Evolutionary conservation across 2,888 invertebrate genomes (phyloP), one percentile per base, ranked within the genome.

Genomic region (Pyrrhia umbra): DNA sequence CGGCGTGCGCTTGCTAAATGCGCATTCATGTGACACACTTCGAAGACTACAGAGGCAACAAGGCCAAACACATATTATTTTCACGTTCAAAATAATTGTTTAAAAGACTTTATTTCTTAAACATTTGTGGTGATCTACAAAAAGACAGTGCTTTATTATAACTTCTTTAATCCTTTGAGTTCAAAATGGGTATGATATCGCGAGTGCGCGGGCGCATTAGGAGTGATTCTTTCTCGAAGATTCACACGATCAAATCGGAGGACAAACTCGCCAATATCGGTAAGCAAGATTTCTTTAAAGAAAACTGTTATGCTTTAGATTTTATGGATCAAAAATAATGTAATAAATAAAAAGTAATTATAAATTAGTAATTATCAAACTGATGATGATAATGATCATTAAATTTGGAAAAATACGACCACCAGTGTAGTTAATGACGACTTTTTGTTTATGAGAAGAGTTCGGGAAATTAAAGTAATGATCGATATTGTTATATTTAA

Each of bases 211-310:
- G 96, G n/a, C 94, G 97, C 62, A 94, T 96, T 49, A 95, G 96
- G 80, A 95, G 96, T 85, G 95, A 96, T 85, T 96, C 96, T 39
- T 93, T 96, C 87, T 95, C 96, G 83, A 96, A 96, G 88, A 88
- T 96, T 85, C 96, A 96, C 75, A 94, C 95, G 16, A 93, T 96
- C 67, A 94, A 96, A 77, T 95, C 96, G 30, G 96, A 96, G 79
- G 96, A 97, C 81, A 96, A 96, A 92, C 96, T 96, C 61, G 96
- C 96, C 6, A 96, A 97, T 88, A 96, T 96, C 75, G 96, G 96
- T 96, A 88, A 85, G 94, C 90, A 68, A 49, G 55, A 13, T 30
- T 30, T 3, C 30, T 10, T 30, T 30, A 10, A 30, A 13, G 27
- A 30, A 30, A 30, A 30, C 8, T 25, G 3, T 25, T 25, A 6